Evolutionary conservation across 2,797 vertebrate species (phyloP).

Genomic region (Sebastes minor): DNA sequence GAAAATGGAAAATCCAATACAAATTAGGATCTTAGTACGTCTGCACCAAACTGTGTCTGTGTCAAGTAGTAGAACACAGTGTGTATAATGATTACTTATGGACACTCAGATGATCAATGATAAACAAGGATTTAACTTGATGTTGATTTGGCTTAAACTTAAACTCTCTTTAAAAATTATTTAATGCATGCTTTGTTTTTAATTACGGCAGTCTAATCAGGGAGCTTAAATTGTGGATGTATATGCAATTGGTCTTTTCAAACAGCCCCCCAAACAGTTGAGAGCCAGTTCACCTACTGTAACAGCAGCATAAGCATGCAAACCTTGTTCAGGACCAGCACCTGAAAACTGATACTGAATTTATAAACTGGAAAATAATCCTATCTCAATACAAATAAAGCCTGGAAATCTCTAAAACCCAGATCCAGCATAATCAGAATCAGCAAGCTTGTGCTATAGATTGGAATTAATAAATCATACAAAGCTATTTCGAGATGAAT

Average conservation of each 20-base stretch:
- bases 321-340: constrained; percentile 24
- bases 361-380: constrained; percentile 52
- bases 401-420: constrained; percentile 20
- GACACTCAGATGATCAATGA: not conserved
- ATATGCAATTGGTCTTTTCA: too few species aligned
- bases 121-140: not conserved
- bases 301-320: constrained; percentile 19
- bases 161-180: not conserved
- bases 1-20: constrained; percentile 41
- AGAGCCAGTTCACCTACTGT: not conserved
- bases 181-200: not conserved
- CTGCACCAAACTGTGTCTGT: not conserved
- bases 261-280: not conserved
- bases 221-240: not conserved
- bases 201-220: not conserved
- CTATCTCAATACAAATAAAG: constrained; percentile 38
- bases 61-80: not conserved
- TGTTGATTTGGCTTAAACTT: not conserved
- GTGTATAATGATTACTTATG: not conserved
- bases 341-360: constrained; percentile 49
- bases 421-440: constrained; percentile 40
- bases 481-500: constrained; percentile 38
- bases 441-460: constrained; percentile 26
- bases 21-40: constrained; percentile 19
- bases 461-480: constrained; percentile 54